Percentiles rank a stretch among this genome's conserved stretches.
Conservation (phyloP, 2,113 vertebrate genomes). For the Montifringilla adamsi region DNA sequence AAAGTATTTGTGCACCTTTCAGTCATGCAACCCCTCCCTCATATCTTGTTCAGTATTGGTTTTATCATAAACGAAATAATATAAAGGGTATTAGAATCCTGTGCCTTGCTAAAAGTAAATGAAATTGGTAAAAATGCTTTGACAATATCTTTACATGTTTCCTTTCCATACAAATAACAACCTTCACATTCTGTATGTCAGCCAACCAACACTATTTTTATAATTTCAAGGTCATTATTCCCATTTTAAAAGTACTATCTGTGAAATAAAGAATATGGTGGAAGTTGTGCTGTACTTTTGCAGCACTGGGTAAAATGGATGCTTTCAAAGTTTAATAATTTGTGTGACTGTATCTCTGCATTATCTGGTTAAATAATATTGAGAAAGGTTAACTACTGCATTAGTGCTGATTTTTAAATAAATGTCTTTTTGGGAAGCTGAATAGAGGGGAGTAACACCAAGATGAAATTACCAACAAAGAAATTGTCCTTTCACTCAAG, state of each 20-base stretch:
- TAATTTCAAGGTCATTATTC: not conserved
- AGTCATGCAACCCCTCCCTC: not conserved
- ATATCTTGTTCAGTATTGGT: not conserved
- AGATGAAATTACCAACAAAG: conserved; percentile 47
- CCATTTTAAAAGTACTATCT: not conserved
- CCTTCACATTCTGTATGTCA: not conserved
- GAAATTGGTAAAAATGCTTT: not conserved
- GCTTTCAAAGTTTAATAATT: not conserved
- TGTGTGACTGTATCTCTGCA: not conserved
- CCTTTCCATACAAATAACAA: not conserved
- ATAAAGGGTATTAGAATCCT: not conserved
- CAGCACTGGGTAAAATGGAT: not conserved
- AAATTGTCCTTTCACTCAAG: conserved; percentile 27
- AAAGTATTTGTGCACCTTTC: not conserved
- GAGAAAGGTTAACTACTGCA: conserved; percentile 45
- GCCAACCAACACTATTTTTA: not conserved
- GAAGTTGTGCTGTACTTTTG: not conserved
- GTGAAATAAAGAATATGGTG: not conserved
- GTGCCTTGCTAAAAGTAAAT: not conserved
- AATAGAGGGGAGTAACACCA: not conserved
- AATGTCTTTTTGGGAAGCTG: not conserved
- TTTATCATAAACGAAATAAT: not conserved
- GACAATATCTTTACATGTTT: not conserved
- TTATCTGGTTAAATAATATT: conserved; percentile 44
- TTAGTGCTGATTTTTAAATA: conserved; percentile 42